Base-by-base conservation (phyloP, 37 sponge, comb jelly and placozoan genomes). In the Eunapius fragilis region DNA sequence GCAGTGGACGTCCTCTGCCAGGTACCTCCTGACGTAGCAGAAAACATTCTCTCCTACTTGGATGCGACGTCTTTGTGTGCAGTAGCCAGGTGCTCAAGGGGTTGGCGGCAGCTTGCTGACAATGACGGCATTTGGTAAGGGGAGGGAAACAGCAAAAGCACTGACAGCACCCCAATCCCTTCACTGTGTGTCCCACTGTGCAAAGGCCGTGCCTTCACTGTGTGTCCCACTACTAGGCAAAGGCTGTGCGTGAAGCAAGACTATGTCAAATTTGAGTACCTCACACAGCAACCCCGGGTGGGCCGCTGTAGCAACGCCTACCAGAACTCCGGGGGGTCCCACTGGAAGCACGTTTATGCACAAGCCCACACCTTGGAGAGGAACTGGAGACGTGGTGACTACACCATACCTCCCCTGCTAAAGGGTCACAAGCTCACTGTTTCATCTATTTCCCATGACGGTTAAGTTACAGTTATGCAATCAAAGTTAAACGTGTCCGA, bases 291-390 rank as follows among this genome's bases (percentile, higher is more conserved):
- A 31, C 25, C 47, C 38, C 35, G 84, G 74, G 71, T 38, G 25
- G 80, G 70, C 45, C 79, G 34, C 50, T 2, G 70, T 11, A 31
- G 69, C 37, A 75, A 75, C 50, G 33, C 68, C 26, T 86, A 83
- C 12, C 84, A 80, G 12, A 10, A 41, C 1, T 47, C 78, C 36
- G 17, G 75, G 14, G 17, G 75, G 14, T 92, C 88, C 37, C 80
- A 83, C 0, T 96, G 97, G 97, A 94, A 91, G 74, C 32, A 28
- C 37, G 91, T 89, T 2, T 96, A 92, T 69, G 77, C 87, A 68
- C 79, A 88, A 26, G 95, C 91, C 2, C 24, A 80, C 37, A 72
- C 67, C 31, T 80, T 96, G n/a, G 25, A 84, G 19, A 34, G 33
- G 31, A 89, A 96, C 75, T 96, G 97, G 97, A 80, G 33, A 25